Percentiles rank a stretch among this genome's conserved stretches.
phyloP scores from a whole-genome alignment of 2,113 vertebrate genomes.

The Apistogramma diplotaenia region DNA sequence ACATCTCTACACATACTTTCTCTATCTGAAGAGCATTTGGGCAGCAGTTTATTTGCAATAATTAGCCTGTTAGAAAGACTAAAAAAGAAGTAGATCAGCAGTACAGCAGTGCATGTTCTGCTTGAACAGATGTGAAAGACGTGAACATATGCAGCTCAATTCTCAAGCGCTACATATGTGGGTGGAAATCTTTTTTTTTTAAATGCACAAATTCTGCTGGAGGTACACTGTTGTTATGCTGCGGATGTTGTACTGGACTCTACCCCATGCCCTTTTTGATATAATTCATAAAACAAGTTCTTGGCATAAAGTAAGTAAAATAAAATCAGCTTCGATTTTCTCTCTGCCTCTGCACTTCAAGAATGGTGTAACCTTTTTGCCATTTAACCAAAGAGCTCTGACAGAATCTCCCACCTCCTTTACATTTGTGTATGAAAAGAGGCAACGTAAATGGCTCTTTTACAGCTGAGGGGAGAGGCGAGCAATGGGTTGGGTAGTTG shows the following conservation, averaged over 20 bases:
- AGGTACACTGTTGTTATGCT: neutral
- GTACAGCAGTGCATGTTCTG: neutral
- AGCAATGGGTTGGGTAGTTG: neutral
- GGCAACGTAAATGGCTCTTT: constrained; percentile 63
- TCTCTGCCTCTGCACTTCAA: neutral
- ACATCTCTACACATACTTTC: too few species aligned
- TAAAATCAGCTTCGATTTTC: neutral
- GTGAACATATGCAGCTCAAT: neutral
- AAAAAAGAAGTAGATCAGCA: neutral
- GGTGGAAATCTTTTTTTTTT: neutral
- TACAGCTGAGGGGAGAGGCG: constrained; percentile 33
- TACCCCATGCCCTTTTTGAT: accelerated
- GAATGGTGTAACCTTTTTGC: constrained; percentile 3
- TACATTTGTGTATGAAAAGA: constrained; percentile 79
- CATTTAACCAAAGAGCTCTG: constrained; percentile 43
- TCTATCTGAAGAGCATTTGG: too few species aligned
- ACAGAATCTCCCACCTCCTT: constrained; percentile 54
- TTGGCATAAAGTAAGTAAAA: neutral
- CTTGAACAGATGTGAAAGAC: neutral
- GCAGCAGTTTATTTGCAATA: neutral
- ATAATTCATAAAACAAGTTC: neutral
- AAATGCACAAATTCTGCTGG: neutral
- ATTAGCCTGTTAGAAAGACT: neutral
- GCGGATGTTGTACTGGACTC: too few species aligned
- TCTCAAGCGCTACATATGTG: neutral